Evolutionary conservation across 1,140 invertebrate genomes (phyloP).

Genomic region (Bombus superbus): DNA sequence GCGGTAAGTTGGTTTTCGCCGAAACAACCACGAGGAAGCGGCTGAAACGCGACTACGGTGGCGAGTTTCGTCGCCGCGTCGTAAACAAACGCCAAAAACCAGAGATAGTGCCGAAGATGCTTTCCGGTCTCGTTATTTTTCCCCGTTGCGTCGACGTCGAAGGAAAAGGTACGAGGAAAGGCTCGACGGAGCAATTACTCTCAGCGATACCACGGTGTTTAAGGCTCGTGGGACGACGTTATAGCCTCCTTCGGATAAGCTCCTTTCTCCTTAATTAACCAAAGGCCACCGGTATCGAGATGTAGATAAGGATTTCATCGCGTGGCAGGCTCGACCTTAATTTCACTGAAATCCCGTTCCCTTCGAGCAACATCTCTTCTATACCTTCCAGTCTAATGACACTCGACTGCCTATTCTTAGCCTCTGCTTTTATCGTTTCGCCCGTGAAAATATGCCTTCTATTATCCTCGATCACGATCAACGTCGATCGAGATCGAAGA

Average conservation of each 20-base stretch:
- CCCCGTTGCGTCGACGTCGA: conserved; percentile 43
- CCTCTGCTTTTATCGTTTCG: background rate
- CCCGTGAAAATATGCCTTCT: background rate
- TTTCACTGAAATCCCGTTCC: conserved; percentile 61
- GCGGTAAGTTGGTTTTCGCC: background rate
- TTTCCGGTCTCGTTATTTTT: conserved; percentile 39
- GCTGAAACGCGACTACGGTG: background rate
- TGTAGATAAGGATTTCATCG: conserved; percentile 73
- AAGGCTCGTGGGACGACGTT: conserved; percentile 54
- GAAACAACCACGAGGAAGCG: background rate
- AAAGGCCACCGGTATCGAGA: conserved; percentile 67
- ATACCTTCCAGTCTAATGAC: conserved; percentile 33
- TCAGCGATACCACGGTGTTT: conserved; percentile 63
- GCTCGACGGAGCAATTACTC: conserved; percentile 63
- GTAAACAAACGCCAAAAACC: background rate
- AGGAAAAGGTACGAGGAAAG: conserved; percentile 3
- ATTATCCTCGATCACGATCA: conserved; percentile 7
- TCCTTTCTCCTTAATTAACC: conserved; percentile 74
- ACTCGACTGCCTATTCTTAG: conserved; percentile 12
- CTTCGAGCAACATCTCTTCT: conserved; percentile 40
- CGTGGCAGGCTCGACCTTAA: conserved; percentile 63
- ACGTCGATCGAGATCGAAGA: background rate
- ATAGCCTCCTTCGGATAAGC: conserved; percentile 62
- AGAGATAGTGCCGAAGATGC: conserved; percentile 22
- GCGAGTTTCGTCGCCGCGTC: background rate